Base-by-base conservation (phyloP, 53 echinoderm and acorn worm genomes). In the Hippasteria phrygiana region DNA sequence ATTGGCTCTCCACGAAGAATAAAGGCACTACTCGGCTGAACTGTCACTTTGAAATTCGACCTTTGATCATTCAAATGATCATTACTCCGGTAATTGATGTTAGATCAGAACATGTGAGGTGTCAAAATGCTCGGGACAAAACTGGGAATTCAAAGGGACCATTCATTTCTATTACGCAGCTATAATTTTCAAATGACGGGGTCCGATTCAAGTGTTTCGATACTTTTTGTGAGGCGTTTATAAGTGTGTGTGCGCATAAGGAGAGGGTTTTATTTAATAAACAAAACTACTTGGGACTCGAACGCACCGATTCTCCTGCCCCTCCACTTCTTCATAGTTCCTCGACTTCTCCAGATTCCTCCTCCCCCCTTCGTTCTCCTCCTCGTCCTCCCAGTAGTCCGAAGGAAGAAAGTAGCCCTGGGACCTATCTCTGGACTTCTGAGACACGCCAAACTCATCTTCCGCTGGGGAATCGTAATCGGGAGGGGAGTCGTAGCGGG, bases 371-470 rank as follows among this genome's bases (percentile, higher is more conserved):
- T 82, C 82, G 3, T 78, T 51, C 0, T 81, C 73, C 0, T 90
- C 90, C 34, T 90, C 90, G 0, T 90, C 90, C 18, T 82, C 80
- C 72, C 81, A 71, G 43, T 90, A 80, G 37, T 82, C 82, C 0
- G 48, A 37, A 1, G 89, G 89, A 11, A 82, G 72, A 11, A 81
- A 82, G 90, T 81, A 90, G 2, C 90, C 82, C 36, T 82, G 81
- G 47, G 70, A 18, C 9, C 82, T 40, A 1, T 53, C 84, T 36
- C 84, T 46, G 36, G 70, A 51, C 48, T 48, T 45, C 16, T 35
- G 59, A 5, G 90, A 48, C 54, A 70, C 40, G 73, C 72, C 74
- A 42, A 90, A 90, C 22, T 90, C 69, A 4, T 72, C 73, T 4
- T 81, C 90, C 0, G 18, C 43, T 13, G 81, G 64, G 1, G 90